Conservation (phyloP, 2,797 vertebrate genomes). For the Myiotriccus ornatus region DNA sequence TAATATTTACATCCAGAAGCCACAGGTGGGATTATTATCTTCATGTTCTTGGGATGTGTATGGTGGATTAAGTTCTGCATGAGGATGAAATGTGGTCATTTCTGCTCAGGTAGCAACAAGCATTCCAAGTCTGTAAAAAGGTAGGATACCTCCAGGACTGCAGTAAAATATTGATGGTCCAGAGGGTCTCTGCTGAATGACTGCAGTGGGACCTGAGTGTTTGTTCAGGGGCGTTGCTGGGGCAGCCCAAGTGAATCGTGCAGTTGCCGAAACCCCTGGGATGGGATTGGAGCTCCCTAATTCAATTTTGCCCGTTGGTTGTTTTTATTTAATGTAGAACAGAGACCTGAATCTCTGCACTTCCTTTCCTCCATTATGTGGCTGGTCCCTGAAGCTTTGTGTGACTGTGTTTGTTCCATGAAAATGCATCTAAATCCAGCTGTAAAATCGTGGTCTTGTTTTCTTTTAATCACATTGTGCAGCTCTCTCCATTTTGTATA, state of each 20-base stretch:
- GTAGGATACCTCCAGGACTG: not conserved
- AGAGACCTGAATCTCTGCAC: not conserved
- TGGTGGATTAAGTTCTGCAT: not conserved
- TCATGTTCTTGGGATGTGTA: not conserved
- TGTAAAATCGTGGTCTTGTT: not conserved
- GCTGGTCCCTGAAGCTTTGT: not conserved
- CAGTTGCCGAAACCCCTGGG: accelerated
- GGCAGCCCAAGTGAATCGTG: not conserved
- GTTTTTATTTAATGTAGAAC: not conserved
- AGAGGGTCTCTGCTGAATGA: not conserved
- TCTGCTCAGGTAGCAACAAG: not conserved
- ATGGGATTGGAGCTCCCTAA: not conserved
- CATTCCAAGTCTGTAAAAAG: not conserved
- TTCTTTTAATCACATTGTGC: not conserved
- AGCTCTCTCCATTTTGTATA: not conserved
- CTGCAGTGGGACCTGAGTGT: not conserved
- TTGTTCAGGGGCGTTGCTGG: not conserved
- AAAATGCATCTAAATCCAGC: not conserved
- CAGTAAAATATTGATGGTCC: not conserved
- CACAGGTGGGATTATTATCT: not conserved
- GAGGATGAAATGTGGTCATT: not conserved
- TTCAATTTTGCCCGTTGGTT: not conserved
- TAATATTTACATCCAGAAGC: not conserved
- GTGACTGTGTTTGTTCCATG: not conserved
- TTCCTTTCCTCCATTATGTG: not conserved